Evolutionary conservation across 2,797 vertebrate genomes (phyloP).

Genomic region (Echiichthys vipera): DNA sequence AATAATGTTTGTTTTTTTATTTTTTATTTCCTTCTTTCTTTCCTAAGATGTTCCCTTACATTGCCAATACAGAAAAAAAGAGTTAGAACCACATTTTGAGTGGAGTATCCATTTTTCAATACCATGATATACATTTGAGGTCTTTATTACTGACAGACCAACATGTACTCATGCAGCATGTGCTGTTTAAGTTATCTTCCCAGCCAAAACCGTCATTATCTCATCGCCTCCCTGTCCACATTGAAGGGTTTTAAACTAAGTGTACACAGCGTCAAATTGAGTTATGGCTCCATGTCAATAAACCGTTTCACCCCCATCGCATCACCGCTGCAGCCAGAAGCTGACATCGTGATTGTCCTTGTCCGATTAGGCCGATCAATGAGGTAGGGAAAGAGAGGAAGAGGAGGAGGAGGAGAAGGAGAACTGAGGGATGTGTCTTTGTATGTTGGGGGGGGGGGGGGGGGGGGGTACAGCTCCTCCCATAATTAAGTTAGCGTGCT

Average conservation of each 20-base stretch:
- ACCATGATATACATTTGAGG: too few species aligned
- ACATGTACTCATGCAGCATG: neutral
- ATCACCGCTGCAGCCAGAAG: constrained; percentile 51
- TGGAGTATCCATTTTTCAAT: too few species aligned
- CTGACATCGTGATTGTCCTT: constrained; percentile 80
- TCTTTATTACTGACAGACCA: neutral
- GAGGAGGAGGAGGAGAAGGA: constrained; percentile 46
- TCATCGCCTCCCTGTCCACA: constrained; percentile 24
- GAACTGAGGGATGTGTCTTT: constrained; percentile 45
- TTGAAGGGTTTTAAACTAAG: constrained; percentile 37
- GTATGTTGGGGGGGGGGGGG: constrained; percentile 30
- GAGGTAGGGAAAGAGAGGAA: constrained; percentile 69
- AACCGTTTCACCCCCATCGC: constrained; percentile 16
- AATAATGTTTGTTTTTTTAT: too few species aligned
- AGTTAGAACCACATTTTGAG: too few species aligned
- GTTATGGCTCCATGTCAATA: constrained; percentile 55
- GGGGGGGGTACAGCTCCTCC: constrained; percentile 71
- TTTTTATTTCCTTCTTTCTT: too few species aligned
- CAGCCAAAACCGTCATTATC: constrained; percentile 10
- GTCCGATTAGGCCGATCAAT: constrained; percentile 80
- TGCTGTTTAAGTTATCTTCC: neutral
- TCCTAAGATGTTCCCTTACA: too few species aligned
- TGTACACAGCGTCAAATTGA: constrained; percentile 63
- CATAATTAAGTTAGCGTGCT: constrained; percentile 86
- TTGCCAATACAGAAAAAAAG: too few species aligned